Evolutionary conservation across 2,888 invertebrate species (phyloP), one percentile per base, ranked within the genome.

Genomic region (Polydesmus complanatus): DNA sequence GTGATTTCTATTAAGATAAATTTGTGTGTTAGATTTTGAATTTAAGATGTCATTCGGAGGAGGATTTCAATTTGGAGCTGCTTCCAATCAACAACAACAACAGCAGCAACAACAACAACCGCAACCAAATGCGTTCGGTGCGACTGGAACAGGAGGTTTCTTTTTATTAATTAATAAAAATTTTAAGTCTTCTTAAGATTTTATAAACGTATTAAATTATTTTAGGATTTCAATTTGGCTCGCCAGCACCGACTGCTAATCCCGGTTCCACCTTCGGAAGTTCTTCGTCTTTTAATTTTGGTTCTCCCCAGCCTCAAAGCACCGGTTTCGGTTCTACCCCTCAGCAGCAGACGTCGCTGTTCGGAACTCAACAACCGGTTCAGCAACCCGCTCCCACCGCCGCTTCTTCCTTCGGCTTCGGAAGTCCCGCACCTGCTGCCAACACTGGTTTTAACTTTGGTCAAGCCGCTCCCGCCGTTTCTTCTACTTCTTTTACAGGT

Each of bases 201-300:
- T n/a, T n/a, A 37, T 14, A 37, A 8, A 14, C 37, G 14, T 8
- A 8, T 37, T 37, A 14, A 37, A 8, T 8, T 37, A 14, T 37
- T 37, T 37, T 37, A 37, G 58, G 58, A 18, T 58, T 58, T 27
- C 5, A 50, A 2, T 58, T 58, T 26, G 58, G 58, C 8, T n/a
- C 48, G 21, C 22, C 49, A 19, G 22, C 22, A 1, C 18, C 48
- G 48, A 47, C 48, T 14, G n/a, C 48, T 14, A 47, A 11, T 14
- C 48, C 48, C 11, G n/a, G n/a, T 14, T 47, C 56, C 37, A n/a
- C 56, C 21, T 56, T 56, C 27, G 56, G 56, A 56, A 23, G 48
- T 3, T 1, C 49, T n/a, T 21, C 50, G 18, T 18, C 51, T 52
- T 51, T 19, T 37, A 37, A 5, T 8, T 37, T 37, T 37, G 37